Conservation (phyloP, 2,888 invertebrate species). For the Stenotaenia linearis region DNA sequence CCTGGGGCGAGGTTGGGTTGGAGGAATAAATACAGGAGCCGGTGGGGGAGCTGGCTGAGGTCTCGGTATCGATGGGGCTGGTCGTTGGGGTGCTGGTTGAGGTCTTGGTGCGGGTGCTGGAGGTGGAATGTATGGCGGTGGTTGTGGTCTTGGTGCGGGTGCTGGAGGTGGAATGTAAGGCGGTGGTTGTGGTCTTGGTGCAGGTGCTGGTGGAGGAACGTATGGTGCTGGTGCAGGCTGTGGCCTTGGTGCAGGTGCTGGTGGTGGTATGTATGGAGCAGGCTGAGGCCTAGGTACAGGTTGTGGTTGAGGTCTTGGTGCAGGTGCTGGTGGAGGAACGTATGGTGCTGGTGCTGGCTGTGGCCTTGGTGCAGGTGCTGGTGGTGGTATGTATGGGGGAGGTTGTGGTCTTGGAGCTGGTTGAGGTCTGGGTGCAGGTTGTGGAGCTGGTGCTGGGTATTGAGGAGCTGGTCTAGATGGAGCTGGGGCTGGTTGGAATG, state of each 20-base stretch:
- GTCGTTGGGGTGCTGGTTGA: background rate
- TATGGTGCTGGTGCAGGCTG: background rate
- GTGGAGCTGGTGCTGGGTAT: background rate
- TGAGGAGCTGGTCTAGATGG: background rate
- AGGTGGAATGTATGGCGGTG: background rate
- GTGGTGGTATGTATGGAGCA: background rate
- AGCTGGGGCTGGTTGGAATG: background rate
- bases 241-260: background rate
- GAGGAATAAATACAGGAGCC: background rate
- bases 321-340: background rate
- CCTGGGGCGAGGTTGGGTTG: background rate
- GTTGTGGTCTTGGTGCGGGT: background rate
- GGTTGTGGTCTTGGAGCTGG: background rate
- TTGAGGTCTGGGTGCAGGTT: background rate
- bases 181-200: background rate
- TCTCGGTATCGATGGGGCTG: background rate
- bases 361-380: background rate
- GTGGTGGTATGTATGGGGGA: background rate
- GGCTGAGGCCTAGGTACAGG: background rate
- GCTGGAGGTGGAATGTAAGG: background rate
- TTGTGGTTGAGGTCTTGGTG: background rate
- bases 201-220: background rate
- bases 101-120: background rate
- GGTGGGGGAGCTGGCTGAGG: background rate
- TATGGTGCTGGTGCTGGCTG: background rate